Base-by-base conservation (phyloP, 2,888 invertebrate genomes). In the Dendrolimus houi region DNA sequence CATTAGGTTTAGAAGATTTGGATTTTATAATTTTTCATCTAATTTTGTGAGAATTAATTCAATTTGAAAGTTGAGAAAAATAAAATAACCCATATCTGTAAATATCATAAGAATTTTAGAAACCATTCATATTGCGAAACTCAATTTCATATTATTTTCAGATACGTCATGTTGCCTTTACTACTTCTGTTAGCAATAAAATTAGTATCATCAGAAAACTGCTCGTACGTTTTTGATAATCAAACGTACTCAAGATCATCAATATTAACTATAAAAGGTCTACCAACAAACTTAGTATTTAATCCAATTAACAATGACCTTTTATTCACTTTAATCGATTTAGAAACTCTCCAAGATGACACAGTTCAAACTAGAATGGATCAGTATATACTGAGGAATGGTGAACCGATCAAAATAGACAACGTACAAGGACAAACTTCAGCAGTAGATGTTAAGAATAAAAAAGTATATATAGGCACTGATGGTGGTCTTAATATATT, bases 351-450 rank as follows among this genome's bases (percentile, higher is more conserved):
- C 40, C 82, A 86, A 64, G 69, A 87, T n/a, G 87, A 88, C 17
- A 71, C 85, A 7, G 74, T 85, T 1, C 88, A 89, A 61, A 90
- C 90, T 0, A 82, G 75, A 74, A 90, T 90, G 90, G 89, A 88
- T 47, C 89, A 89, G 60, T 89, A 87, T 29, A 61, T 87, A 1
- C 60, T 89, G 1, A 79, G 77, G 59, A 67, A 81, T 12, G 78
- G 81, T 29, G 71, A 71, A 60, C 80, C 85, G 0, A 78, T 81
- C 2, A 83, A 79, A 75, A 79, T 89, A 47, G 79, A 84, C 9
- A 81, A 83, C 57, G 64, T 89, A 0, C 81, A 81, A 1, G 90
- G 89, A 0, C 90, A 90, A 70, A 79, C 87, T 0, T 80, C 87
- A 0, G 87, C 87, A 0, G 76, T 89, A 0, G 89, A 89, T 58